A percentile compares a stretch with the other conserved stretches of the same genome.
Evolutionary conservation across 2,797 vertebrate genomes (phyloP).

Genomic region (Martes flavigula): DNA sequence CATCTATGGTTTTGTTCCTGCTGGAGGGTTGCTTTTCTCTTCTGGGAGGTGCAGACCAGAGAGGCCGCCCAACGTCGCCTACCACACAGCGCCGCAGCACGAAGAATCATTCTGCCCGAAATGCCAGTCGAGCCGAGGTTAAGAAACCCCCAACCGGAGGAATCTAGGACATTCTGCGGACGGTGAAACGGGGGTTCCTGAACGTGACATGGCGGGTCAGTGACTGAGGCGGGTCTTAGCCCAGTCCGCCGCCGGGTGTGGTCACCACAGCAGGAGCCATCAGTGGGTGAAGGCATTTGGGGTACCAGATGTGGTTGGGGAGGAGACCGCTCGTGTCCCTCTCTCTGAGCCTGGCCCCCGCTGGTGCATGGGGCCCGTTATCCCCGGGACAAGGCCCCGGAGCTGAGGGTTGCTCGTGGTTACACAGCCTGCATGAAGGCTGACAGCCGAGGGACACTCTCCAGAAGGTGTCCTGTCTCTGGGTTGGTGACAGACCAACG

Average conservation of each 20-base stretch:
- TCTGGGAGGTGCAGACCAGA: fast-evolving
- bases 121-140: neutral
- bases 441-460: too few relatives aligned
- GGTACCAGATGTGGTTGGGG: neutral
- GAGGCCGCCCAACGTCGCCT: fast-evolving
- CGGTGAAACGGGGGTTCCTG: neutral
- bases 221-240: fast-evolving
- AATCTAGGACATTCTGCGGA: neutral
- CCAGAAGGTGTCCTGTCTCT: neutral
- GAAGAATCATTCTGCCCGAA: fast-evolving
- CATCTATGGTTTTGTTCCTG: fast-evolving
- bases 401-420: neutral
- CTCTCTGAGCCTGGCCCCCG: neutral
- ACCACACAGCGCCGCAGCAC: too few relatives aligned
- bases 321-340: fast-evolving
- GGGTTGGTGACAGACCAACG: neutral
- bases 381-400: too few relatives aligned
- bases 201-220: fast-evolving
- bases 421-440: too few relatives aligned
- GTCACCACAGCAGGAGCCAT: neutral
- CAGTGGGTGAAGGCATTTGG: fast-evolving
- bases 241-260: too few relatives aligned
- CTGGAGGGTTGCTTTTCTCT: neutral
- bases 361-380: neutral
- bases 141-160: neutral